Percentiles rank a stretch among this genome's conserved stretches.
These are phyloP conservation scores for Fabriciana adippe DNA, from an alignment of 2,888 invertebrate species.

Conservation along the genomic window DNA sequence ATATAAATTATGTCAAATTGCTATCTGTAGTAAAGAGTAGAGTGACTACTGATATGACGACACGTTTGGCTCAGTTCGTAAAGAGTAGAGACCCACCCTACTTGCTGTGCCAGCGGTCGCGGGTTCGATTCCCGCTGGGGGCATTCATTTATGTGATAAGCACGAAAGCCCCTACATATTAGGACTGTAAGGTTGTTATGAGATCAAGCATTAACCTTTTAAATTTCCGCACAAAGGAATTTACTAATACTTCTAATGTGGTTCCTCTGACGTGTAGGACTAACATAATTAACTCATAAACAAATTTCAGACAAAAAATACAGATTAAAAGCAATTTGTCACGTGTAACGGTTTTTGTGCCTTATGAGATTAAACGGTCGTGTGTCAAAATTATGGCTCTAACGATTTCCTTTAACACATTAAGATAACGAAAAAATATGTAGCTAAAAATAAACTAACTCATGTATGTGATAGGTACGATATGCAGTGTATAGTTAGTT, in stretches of 20 bases:
- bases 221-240: background rate
- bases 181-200: too few relatives aligned
- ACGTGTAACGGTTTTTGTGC: conserved; percentile 40
- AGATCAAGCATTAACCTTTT: too few relatives aligned
- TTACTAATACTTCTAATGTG: background rate
- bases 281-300: conserved; percentile 38
- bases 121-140: too few relatives aligned
- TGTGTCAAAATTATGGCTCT: conserved; percentile 23
- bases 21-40: too few relatives aligned
- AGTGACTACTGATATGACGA: too few relatives aligned
- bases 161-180: too few relatives aligned
- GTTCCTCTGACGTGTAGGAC: conserved; percentile 1
- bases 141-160: too few relatives aligned
- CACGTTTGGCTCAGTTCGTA: too few relatives aligned
- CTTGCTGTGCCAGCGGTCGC: too few relatives aligned
- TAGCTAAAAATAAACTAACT: background rate
- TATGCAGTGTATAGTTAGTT: background rate
- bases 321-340: conserved; percentile 44
- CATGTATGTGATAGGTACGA: background rate
- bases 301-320: conserved; percentile 44
- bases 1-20: too few relatives aligned
- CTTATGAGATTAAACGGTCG: conserved; percentile 26
- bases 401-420: conserved; percentile 21
- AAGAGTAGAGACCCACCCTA: too few relatives aligned
- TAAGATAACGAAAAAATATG: conserved; percentile 6